These are phyloP conservation scores for Neoscelio sp. DNA, from an alignment of 2,888 invertebrate species.

Conservation along the genomic window DNA sequence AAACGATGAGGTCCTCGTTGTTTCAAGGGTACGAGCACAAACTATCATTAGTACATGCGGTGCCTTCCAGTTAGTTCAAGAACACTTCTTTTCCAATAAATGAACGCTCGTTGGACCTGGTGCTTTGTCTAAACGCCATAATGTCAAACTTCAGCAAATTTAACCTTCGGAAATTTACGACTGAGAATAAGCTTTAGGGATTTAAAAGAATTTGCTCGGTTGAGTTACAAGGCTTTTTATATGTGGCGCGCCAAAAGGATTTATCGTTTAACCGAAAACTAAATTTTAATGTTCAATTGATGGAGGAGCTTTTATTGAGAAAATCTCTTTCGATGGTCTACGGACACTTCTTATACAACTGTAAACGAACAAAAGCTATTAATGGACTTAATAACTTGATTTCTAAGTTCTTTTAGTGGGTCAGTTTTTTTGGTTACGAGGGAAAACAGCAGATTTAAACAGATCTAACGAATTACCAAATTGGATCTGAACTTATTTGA, in stretches of 20 bases:
- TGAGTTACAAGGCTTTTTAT: conserved; percentile 23
- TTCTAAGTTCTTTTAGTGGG: too few relatives aligned
- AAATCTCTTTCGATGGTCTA: conserved; percentile 12
- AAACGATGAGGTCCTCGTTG: conserved; percentile 41
- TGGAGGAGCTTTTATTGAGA: conserved; percentile 21
- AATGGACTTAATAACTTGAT: too few relatives aligned
- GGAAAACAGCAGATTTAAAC: too few relatives aligned
- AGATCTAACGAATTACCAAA: too few relatives aligned
- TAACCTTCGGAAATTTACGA: conserved; percentile 39
- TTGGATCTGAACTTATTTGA: too few relatives aligned
- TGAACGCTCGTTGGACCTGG: conserved; percentile 28
- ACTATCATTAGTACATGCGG: conserved; percentile 16
- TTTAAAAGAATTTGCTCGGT: conserved; percentile 29
- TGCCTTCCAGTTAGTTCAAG: conserved; percentile 16
- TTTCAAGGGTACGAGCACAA: conserved; percentile 7
- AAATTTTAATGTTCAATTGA: conserved; percentile 35
- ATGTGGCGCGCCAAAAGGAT: not conserved
- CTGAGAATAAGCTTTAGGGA: conserved; percentile 23
- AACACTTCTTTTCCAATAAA: conserved; percentile 30
- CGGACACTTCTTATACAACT: too few relatives aligned
- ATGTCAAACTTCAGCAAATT: conserved; percentile 38
- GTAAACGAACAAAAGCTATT: too few relatives aligned
- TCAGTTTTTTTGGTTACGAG: too few relatives aligned
- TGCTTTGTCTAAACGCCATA: conserved; percentile 29
- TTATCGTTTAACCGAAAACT: conserved; percentile 24